A percentile compares a stretch with the other conserved stretches of the same genome.
phyloP scores from a whole-genome alignment of 30 jellyfish, hydroid and myxozoan species.

The Pelagia noctiluca region DNA sequence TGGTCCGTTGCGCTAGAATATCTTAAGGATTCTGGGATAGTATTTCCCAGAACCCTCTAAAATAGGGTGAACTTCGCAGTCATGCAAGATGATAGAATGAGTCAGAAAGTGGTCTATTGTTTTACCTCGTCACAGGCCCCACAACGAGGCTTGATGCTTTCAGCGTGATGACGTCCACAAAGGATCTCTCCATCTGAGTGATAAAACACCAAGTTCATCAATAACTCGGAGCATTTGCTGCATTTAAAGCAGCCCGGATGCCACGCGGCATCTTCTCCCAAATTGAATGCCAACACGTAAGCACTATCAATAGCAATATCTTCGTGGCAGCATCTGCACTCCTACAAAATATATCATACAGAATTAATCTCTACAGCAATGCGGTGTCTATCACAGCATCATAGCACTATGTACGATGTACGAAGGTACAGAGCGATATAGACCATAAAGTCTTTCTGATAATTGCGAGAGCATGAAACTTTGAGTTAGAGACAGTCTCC shows the following conservation, averaged over 20 bases:
- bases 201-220: constrained; percentile 82
- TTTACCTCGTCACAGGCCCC: constrained; percentile 97
- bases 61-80: too few relatives aligned
- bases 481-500: too few relatives aligned
- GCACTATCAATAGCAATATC: constrained; percentile 70
- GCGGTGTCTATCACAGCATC: background rate
- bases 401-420: too few relatives aligned
- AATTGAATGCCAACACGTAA: constrained; percentile 74
- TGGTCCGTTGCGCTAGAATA: too few relatives aligned
- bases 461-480: too few relatives aligned
- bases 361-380: background rate
- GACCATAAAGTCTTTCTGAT: too few relatives aligned
- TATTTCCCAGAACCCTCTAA: too few relatives aligned
- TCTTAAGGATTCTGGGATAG: too few relatives aligned
- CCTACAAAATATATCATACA: constrained; percentile 42
- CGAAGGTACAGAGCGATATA: too few relatives aligned
- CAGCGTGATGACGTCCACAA: constrained; percentile 97
- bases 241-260: constrained; percentile 96
- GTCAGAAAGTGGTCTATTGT: background rate
- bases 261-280: constrained; percentile 90
- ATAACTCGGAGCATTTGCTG: constrained; percentile 84
- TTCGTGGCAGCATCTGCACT: constrained; percentile 75
- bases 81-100: too few relatives aligned
- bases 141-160: constrained; percentile 91
- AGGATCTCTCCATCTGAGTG: constrained; percentile 72